Evolutionary conservation across 1,140 invertebrate species (phyloP).

Genomic region (Drosophila bipectinata): DNA sequence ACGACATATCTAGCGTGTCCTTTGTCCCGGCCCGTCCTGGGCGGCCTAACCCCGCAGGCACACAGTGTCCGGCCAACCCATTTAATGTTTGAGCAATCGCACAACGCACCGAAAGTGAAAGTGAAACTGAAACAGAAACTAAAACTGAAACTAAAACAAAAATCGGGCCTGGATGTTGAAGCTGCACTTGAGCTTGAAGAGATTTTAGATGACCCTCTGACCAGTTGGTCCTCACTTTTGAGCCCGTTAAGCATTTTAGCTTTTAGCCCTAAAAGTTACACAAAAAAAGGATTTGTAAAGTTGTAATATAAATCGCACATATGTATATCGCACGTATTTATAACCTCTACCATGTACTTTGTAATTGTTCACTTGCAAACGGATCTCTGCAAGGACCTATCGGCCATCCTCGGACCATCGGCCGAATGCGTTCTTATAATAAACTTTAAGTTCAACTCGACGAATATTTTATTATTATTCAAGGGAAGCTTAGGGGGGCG

Average conservation of each 20-base stretch:
- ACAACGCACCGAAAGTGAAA: constrained; percentile 13
- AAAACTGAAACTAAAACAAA: constrained; percentile 17
- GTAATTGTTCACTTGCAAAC: constrained; percentile 45
- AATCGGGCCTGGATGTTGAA: constrained; percentile 13
- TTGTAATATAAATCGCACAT: constrained; percentile 17
- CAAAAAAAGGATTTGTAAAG: constrained; percentile 20
- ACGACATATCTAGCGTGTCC: constrained; percentile 51
- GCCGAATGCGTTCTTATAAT: constrained; percentile 30
- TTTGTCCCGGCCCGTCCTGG: constrained; percentile 31
- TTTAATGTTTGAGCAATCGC: constrained; percentile 54
- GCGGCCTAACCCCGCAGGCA: constrained; percentile 39
- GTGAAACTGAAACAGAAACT: constrained; percentile 37
- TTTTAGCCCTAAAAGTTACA: constrained; percentile 3
- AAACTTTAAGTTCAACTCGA: constrained; percentile 35
- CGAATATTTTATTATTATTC: constrained; percentile 21
- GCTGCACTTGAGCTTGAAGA: constrained; percentile 32
- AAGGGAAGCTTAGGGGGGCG: not conserved
- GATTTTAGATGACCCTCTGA: constrained; percentile 12
- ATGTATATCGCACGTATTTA: constrained; percentile 13
- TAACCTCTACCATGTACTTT: constrained; percentile 27
- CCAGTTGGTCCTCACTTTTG: constrained; percentile 15
- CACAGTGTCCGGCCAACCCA: constrained; percentile 49
- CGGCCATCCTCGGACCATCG: constrained; percentile 17
- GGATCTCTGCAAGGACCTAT: constrained; percentile 36
- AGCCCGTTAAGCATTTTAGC: constrained; percentile 11